Conservation (phyloP, 2,113 vertebrate species). For the Perca flavescens region DNA sequence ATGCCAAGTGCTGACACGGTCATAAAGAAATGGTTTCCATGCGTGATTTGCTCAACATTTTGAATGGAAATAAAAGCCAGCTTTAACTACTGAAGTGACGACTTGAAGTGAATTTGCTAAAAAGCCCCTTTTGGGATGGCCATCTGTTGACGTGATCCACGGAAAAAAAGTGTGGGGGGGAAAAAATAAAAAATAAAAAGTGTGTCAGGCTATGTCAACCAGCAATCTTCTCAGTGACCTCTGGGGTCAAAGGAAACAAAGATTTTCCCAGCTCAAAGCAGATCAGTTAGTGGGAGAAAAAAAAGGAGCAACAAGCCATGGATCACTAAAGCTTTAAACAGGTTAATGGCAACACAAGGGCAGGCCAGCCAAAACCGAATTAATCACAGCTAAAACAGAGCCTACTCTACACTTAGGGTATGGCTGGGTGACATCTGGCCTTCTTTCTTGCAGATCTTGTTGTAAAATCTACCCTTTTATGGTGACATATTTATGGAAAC, state of each 20-base stretch:
- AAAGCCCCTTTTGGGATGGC: neutral
- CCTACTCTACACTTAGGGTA: constrained; percentile 13
- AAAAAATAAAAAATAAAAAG: no score
- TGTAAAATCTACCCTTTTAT: neutral
- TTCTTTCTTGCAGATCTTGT: neutral
- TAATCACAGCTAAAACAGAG: constrained; percentile 22
- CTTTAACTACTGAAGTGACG: neutral
- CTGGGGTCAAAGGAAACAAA: constrained; percentile 43
- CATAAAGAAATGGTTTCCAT: constrained; percentile 34
- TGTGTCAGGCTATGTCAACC: neutral
- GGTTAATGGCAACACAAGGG: constrained; percentile 31
- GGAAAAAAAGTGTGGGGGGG: neutral
- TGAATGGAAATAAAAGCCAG: constrained; percentile 40
- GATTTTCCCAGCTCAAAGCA: constrained; percentile 16
- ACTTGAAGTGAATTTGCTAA: neutral
- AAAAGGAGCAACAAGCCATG: constrained; percentile 5
- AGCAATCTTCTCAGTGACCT: constrained; percentile 8
- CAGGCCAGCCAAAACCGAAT: constrained; percentile 19
- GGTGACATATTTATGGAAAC: neutral
- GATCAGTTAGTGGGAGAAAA: constrained; percentile 10
- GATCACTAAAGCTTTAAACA: constrained; percentile 30
- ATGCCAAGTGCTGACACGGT: constrained; percentile 20
- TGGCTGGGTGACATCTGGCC: constrained; percentile 29
- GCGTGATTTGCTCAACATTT: constrained; percentile 15
- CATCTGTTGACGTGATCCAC: constrained; percentile 24